These are phyloP conservation scores for Catharus minimus DNA, from an alignment of 2,113 vertebrate species.

Conservation along the genomic window DNA sequence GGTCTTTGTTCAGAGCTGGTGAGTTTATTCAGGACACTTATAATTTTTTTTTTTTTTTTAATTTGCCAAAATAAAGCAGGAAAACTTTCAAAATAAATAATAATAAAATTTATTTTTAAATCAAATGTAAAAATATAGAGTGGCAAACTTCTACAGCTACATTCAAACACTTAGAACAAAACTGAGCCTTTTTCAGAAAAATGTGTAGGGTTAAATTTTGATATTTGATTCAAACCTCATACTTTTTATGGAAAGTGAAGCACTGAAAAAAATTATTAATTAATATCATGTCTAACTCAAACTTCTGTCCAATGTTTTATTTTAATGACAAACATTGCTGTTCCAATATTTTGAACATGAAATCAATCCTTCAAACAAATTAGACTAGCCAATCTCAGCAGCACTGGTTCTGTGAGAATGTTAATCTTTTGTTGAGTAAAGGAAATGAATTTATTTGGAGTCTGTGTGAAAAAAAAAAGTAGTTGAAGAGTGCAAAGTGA, in stretches of 20 bases:
- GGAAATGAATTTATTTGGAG: background rate
- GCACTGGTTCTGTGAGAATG: background rate
- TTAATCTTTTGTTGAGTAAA: conserved; percentile 16
- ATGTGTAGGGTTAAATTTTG: background rate
- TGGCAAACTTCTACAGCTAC: background rate
- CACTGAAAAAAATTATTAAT: conserved; percentile 21
- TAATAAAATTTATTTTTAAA: background rate
- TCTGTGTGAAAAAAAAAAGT: background rate
- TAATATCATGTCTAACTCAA: background rate
- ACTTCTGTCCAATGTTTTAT: conserved; percentile 28
- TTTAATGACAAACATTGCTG: background rate
- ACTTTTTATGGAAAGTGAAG: background rate
- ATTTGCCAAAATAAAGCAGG: background rate
- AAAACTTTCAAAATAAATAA: background rate
- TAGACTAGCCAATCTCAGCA: background rate
- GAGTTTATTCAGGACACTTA: conserved; percentile 5
- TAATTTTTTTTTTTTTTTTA: background rate
- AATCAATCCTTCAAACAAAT: conserved; percentile 41
- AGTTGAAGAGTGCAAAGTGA: background rate
- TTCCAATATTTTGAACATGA: background rate
- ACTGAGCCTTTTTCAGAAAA: background rate
- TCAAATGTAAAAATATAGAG: background rate
- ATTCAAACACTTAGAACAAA: background rate
- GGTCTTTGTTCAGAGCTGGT: background rate
- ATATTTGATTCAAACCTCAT: background rate